Percentiles rank a stretch among this genome's conserved stretches.
Conservation (phyloP, 1,140 invertebrate genomes). For the Zaprionus gabonicus region DNA sequence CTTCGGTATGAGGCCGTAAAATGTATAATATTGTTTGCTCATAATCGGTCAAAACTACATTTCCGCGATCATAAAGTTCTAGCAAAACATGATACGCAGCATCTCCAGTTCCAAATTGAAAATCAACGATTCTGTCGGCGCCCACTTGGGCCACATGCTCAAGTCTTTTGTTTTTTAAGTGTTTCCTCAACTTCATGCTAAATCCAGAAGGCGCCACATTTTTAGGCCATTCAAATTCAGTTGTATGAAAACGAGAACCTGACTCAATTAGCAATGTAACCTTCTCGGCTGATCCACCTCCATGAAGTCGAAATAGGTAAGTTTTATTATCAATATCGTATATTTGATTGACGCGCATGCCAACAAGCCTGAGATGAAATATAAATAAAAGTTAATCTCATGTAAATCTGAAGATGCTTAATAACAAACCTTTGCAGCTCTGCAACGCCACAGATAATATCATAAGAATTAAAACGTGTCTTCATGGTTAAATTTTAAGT, state of each 20-base stretch:
- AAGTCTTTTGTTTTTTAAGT: conserved; percentile 97
- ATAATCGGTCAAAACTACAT: conserved; percentile 97
- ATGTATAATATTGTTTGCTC: conserved; percentile 97
- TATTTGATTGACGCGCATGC: conserved; percentile 97
- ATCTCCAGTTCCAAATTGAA: conserved; percentile 97
- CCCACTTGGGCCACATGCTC: conserved; percentile 94
- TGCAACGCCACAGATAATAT: conserved; percentile 93
- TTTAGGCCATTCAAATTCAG: conserved; percentile 99
- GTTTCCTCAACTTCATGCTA: conserved; percentile 99
- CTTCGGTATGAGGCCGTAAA: conserved; percentile 95
- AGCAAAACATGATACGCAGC: conserved; percentile 98
- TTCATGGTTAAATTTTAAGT: conserved; percentile 90
- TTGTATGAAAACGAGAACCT: conserved; percentile 96
- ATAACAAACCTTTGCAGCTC: conserved; percentile 91
- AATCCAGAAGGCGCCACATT: conserved; percentile 97
- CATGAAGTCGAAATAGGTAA: conserved; percentile 95
- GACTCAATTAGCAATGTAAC: conserved; percentile 95
- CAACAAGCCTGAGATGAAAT: conserved; percentile 89
- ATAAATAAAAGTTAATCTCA: background rate
- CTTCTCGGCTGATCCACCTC: conserved; percentile 91
- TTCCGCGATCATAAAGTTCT: conserved; percentile 98
- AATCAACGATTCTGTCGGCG: conserved; percentile 94
- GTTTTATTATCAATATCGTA: conserved; percentile 99
- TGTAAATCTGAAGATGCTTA: background rate
- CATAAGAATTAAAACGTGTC: conserved; percentile 94